Conservation (phyloP, 2,797 vertebrate species). For the Propithecus deckenii region DNA sequence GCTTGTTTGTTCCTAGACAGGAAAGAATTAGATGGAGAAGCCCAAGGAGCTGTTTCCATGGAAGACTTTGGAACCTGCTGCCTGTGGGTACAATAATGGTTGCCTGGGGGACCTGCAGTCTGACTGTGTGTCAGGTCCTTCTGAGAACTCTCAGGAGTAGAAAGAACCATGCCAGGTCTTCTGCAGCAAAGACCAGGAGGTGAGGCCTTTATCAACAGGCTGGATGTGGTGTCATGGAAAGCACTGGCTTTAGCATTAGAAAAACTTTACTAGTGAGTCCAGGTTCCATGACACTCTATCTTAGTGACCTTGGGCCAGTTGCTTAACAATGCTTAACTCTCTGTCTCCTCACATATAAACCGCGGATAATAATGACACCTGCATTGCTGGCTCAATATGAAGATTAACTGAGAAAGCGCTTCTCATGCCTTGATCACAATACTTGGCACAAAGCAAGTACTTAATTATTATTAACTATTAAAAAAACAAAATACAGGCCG, state of each 20-base stretch:
- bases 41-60: neutral
- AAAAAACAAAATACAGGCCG: neutral
- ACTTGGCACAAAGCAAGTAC: neutral
- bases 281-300: neutral
- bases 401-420: neutral
- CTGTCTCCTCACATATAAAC: neutral
- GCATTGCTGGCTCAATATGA: neutral
- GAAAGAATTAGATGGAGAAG: neutral
- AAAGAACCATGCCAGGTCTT: neutral
- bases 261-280: neutral
- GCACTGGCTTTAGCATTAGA: neutral
- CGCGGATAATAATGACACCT: neutral
- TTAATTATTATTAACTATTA: neutral
- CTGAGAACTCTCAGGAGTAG: neutral
- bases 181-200: neutral
- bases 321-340: neutral
- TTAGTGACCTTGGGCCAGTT: neutral
- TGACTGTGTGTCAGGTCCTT: neutral
- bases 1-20: neutral
- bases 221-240: neutral
- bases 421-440: neutral
- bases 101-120: neutral
- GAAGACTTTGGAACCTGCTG: neutral
- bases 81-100: neutral
- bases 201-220: neutral